These are phyloP conservation scores for Phoxinus dragarum DNA, from an alignment of 2,797 vertebrate species.

Conservation along the genomic window DNA sequence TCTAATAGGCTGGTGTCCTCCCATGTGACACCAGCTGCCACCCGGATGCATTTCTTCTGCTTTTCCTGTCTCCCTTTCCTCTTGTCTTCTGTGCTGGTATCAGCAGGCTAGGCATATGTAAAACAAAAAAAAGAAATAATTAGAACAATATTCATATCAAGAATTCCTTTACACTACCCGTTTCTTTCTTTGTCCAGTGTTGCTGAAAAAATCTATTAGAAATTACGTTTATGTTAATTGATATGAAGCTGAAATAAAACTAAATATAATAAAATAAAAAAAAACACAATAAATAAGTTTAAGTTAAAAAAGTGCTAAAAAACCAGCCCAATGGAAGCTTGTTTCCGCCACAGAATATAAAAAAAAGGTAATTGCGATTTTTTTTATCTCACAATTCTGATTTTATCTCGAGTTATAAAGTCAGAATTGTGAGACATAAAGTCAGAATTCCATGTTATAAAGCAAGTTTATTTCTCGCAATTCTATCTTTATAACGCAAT, in stretches of 20 bases:
- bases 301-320: background rate
- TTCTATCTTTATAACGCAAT: no score
- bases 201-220: background rate
- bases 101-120: conserved; percentile 72
- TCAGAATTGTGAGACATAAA: no score
- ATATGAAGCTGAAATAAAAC: background rate
- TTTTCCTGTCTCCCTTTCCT: conserved; percentile 86
- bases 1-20: conserved; percentile 89
- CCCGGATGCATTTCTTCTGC: conserved; percentile 89
- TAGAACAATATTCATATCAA: background rate
- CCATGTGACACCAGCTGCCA: conserved; percentile 88
- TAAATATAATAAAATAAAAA: background rate
- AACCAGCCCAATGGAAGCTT: no score
- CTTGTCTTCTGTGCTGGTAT: conserved; percentile 84
- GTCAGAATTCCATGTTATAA: no score
- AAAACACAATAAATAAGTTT: background rate
- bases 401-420: no score
- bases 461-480: no score
- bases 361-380: no score
- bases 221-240: background rate
- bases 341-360: no score
- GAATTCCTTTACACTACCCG: background rate
- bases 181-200: background rate
- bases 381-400: no score
- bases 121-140: background rate